Evolutionary conservation across 2,113 vertebrate genomes (phyloP).

Genomic region (Epinephelus lanceolatus): DNA sequence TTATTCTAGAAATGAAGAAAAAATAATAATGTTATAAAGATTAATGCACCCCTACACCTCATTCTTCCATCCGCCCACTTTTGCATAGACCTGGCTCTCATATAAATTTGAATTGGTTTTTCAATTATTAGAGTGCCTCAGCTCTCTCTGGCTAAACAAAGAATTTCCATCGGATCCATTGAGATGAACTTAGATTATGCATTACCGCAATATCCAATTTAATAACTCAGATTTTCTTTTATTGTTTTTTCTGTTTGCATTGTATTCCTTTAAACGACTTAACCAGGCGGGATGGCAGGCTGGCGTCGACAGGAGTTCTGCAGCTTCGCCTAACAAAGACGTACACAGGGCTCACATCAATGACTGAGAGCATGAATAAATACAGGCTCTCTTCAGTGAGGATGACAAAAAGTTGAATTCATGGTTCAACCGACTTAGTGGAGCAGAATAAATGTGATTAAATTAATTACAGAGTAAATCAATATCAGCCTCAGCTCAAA

Average conservation of each 20-base stretch:
- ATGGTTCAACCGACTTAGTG: slow-evolving; percentile 74
- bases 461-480: slow-evolving; percentile 79
- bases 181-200: slow-evolving; percentile 84
- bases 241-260: slow-evolving; percentile 85
- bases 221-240: slow-evolving; percentile 85
- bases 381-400: slow-evolving; percentile 71
- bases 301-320: slow-evolving; percentile 63
- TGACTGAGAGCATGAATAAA: slow-evolving; percentile 68
- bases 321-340: slow-evolving; percentile 77
- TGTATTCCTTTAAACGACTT: slow-evolving; percentile 81
- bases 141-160: slow-evolving; percentile 84
- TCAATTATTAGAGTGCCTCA: slow-evolving; percentile 84
- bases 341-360: slow-evolving; percentile 69
- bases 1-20: slow-evolving; percentile 82
- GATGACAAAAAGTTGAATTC: slow-evolving; percentile 78
- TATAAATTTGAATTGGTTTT: slow-evolving; percentile 87
- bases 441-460: slow-evolving; percentile 79
- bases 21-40: slow-evolving; percentile 87
- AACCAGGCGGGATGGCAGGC: slow-evolving; percentile 66
- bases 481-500: slow-evolving; percentile 72
- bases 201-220: slow-evolving; percentile 86
- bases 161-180: slow-evolving; percentile 81
- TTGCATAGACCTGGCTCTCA: slow-evolving; percentile 75
- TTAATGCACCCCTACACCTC: slow-evolving; percentile 82
- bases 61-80: slow-evolving; percentile 77